Evolutionary conservation across 2,888 invertebrate genomes (phyloP).

Genomic region (Epsilonema sp.): DNA sequence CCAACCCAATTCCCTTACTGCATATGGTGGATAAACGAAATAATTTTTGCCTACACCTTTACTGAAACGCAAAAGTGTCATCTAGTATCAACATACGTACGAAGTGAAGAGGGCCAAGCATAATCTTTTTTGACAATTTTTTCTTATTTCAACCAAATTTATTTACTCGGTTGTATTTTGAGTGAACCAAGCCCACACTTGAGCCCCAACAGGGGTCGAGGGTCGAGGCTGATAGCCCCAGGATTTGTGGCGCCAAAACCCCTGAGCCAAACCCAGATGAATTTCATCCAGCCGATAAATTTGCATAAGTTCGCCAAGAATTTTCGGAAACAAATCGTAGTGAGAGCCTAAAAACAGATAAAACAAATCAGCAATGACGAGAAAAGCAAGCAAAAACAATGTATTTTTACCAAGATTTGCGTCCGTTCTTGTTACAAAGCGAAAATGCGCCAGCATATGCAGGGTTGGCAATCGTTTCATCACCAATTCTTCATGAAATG

Average conservation of each 20-base stretch:
- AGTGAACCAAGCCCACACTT: conserved; percentile 80
- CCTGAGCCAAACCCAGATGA: conserved; percentile 73
- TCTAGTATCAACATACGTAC: no score
- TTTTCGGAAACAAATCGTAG: conserved; percentile 30
- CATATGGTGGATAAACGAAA: no score
- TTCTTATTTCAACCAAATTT: no score
- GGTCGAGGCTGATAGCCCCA: conserved; percentile 75
- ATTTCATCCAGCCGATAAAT: conserved; percentile 67
- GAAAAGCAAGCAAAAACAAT: no score
- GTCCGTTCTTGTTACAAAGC: not conserved
- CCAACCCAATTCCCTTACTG: no score
- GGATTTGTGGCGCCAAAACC: conserved; percentile 70
- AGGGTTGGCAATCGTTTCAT: not conserved
- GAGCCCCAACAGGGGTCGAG: conserved; percentile 78
- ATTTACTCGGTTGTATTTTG: conserved; percentile 19
- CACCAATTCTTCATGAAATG: not conserved
- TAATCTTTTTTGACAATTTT: no score
- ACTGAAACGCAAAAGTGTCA: no score
- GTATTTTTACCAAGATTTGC: no score
- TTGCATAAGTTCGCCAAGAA: conserved; percentile 34
- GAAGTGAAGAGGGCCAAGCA: no score
- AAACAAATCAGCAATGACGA: no score
- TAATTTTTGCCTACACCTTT: no score
- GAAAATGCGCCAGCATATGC: not conserved
- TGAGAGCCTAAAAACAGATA: no score